Conservation (phyloP, 1,140 invertebrate genomes). For the Metopolophium dirhodum region DNA sequence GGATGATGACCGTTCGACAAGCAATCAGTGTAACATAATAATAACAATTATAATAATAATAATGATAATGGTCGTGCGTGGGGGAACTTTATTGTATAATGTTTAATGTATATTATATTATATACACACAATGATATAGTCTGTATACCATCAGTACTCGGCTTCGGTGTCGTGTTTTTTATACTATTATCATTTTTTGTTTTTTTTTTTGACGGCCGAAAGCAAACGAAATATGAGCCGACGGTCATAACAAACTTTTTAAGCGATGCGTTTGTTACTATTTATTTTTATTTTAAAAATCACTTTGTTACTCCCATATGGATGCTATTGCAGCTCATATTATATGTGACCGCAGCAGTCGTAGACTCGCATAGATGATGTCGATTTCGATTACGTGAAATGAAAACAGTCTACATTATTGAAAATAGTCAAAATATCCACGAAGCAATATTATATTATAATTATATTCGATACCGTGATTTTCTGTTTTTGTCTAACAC, state of each 20-base stretch:
- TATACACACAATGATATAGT: background rate
- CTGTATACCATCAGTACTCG: background rate
- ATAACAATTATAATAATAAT: background rate
- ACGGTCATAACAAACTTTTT: background rate
- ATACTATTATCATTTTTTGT: background rate
- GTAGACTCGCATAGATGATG: too few species aligned
- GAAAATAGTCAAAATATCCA: too few species aligned
- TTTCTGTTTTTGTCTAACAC: too few species aligned
- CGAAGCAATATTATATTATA: too few species aligned
- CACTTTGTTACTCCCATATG: background rate
- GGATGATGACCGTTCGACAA: background rate
- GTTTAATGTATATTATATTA: background rate
- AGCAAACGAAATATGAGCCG: background rate
- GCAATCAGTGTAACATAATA: constrained; percentile 12
- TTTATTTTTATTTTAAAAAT: background rate
- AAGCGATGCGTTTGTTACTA: background rate
- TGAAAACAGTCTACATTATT: too few species aligned
- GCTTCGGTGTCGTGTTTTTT: background rate
- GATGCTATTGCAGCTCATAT: too few species aligned
- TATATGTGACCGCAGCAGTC: too few species aligned
- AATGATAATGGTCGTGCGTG: background rate
- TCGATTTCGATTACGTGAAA: too few species aligned
- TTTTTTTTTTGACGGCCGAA: background rate
- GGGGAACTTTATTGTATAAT: background rate
- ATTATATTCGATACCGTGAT: too few species aligned